Percentiles rank a stretch among this genome's conserved stretches.
Evolutionary conservation across 1,140 invertebrate genomes (phyloP).

Genomic region (Heterodera schachtii): DNA sequence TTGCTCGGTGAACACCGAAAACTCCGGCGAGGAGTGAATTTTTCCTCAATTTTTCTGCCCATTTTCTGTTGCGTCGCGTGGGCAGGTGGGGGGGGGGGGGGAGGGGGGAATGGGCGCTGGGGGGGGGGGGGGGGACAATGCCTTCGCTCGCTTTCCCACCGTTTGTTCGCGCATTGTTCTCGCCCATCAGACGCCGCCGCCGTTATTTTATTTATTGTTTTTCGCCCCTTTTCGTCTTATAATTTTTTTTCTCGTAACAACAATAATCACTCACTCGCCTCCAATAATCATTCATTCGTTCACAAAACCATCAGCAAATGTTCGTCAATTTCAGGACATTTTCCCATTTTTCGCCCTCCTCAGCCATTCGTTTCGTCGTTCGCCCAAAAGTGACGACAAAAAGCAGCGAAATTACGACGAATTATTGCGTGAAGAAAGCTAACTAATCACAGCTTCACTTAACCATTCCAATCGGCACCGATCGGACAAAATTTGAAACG

Average conservation of each 20-base stretch:
- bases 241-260: neutral
- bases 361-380: neutral
- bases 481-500: neutral
- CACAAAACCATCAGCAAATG: neutral
- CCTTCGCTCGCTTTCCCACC: neutral
- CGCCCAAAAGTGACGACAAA: neutral
- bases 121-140: neutral
- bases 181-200: too few relatives aligned
- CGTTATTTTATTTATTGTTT: too few relatives aligned
- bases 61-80: constrained; percentile 2
- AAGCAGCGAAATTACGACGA: neutral
- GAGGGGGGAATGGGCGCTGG: too few relatives aligned
- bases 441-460: neutral
- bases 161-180: too few relatives aligned
- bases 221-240: neutral
- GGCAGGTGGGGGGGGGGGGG: neutral
- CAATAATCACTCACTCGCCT: neutral
- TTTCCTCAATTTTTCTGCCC: neutral
- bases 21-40: neutral
- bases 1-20: too few relatives aligned
- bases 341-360: neutral
- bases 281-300: neutral
- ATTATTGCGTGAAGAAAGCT: too few relatives aligned
- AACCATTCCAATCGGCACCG: neutral
- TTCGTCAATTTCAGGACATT: neutral